phyloP scores from a whole-genome alignment of 2,113 vertebrate species.

The Catharus bicknelli region DNA sequence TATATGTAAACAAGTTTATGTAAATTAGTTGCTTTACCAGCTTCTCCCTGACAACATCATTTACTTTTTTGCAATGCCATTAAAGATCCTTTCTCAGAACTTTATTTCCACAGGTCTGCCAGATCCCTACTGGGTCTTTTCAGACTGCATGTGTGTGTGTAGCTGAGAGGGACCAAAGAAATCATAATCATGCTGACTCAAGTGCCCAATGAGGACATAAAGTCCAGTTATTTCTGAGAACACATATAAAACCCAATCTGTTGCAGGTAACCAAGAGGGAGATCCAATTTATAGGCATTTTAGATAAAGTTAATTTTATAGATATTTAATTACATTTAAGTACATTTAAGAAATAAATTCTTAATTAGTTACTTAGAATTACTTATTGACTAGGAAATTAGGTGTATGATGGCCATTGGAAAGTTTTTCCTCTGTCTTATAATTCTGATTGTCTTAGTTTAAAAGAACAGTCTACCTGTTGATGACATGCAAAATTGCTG shows the following conservation, averaged over 20 bases:
- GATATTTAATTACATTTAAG: neutral
- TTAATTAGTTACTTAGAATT: neutral
- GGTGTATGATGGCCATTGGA: neutral
- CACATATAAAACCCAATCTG: neutral
- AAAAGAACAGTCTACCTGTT: neutral
- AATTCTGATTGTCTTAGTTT: neutral
- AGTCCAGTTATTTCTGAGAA: slow-evolving; percentile 22
- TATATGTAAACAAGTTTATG: neutral
- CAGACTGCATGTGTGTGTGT: neutral
- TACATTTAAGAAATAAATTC: neutral
- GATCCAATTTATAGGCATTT: neutral
- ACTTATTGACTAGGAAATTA: neutral
- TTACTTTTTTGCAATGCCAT: neutral
- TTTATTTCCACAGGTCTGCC: slow-evolving; percentile 3
- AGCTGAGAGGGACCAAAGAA: slow-evolving; percentile 3
- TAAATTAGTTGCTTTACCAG: neutral
- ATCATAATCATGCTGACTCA: neutral
- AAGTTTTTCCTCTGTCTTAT: neutral
- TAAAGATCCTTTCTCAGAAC: slow-evolving; percentile 14
- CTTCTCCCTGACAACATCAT: neutral
- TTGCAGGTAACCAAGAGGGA: neutral
- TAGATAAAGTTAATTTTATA: neutral
- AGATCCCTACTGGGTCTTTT: slow-evolving; percentile 1
- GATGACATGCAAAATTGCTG: neutral
- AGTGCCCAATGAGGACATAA: neutral